Evolutionary conservation across 2,113 vertebrate genomes (phyloP).

Genomic region (Scopus umbretta): DNA sequence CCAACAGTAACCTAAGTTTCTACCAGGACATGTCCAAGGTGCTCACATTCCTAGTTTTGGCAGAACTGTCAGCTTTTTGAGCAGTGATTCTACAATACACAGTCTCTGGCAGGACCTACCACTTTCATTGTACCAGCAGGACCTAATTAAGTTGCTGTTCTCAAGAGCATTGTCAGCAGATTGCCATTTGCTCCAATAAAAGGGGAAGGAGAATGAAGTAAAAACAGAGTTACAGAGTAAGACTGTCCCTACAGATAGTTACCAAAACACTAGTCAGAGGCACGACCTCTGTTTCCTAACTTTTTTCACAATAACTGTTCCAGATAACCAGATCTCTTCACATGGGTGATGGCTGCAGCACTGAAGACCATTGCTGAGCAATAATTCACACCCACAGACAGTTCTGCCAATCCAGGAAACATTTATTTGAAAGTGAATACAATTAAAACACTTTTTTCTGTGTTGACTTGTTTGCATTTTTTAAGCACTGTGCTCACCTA

Average conservation of each 20-base stretch:
- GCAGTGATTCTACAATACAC: neutral
- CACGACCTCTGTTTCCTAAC: neutral
- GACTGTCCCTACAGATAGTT: neutral
- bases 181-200: neutral
- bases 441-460: neutral
- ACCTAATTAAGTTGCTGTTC: neutral
- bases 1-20: neutral
- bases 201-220: neutral
- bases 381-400: neutral
- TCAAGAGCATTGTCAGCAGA: neutral
- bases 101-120: neutral
- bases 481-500: neutral
- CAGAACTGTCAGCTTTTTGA: neutral
- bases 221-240: neutral
- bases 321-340: neutral
- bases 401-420: neutral
- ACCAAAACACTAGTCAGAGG: neutral
- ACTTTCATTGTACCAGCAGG: neutral
- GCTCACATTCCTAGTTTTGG: neutral
- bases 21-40: neutral
- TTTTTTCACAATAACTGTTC: neutral
- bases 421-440: neutral
- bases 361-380: accelerated
- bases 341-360: neutral
- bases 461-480: neutral